A percentile compares a stretch with the other conserved stretches of the same genome.
phyloP scores from a whole-genome alignment of 2,797 vertebrate species.

The Xiphorhynchus erythropygius region DNA sequence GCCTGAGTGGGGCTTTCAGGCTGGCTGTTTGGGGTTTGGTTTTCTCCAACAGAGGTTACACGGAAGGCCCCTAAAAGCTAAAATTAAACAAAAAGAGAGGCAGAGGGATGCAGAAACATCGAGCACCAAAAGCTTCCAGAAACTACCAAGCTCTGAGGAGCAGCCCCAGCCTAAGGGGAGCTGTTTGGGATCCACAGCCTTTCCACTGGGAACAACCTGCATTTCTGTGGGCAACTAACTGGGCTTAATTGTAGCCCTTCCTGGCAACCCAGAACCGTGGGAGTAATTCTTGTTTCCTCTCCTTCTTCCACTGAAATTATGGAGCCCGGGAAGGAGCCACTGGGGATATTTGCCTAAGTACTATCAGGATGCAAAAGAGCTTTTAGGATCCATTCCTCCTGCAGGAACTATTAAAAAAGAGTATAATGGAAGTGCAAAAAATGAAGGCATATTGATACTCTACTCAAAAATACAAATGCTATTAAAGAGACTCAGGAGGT shows the following conservation, averaged over 20 bases:
- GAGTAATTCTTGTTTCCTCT: background rate
- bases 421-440: background rate
- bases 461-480: background rate
- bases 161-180: background rate
- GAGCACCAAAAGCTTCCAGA: background rate
- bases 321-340: background rate
- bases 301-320: background rate
- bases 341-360: background rate
- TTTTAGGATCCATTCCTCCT: background rate
- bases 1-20: background rate
- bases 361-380: background rate
- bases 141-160: background rate
- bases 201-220: background rate
- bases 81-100: background rate
- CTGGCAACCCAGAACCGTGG: background rate
- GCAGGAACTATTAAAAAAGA: background rate
- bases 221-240: background rate
- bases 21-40: background rate
- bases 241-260: background rate
- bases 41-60: background rate
- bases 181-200: background rate
- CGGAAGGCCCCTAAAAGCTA: background rate
- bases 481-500: background rate
- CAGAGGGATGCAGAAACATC: background rate
- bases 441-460: background rate